Evolutionary conservation across 2,888 invertebrate species (phyloP), one percentile per base, ranked within the genome.

Genomic region (Luperina nickerlii): DNA sequence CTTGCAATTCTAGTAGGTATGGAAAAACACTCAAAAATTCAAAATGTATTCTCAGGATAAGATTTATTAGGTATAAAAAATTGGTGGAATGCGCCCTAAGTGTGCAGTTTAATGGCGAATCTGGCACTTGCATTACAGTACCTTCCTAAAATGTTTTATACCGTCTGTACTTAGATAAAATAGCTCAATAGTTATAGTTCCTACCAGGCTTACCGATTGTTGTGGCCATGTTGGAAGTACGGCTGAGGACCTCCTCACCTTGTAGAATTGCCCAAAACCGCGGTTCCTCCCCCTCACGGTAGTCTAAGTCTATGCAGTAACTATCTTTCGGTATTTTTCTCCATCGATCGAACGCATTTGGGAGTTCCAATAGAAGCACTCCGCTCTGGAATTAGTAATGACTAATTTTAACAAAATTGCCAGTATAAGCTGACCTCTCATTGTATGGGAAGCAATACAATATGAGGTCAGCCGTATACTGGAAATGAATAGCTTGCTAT

Each of bases 331-430:
- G 45, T 66, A 90, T 27, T 13, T 74, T 71, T 5, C 70, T 89
- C 91, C 90, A 92, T 57, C 90, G 85, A 0, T 84, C 15, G 70
- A 88, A 92, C 0, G 89, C 85, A 63, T 92, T 92, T 5, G 91
- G 92, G 15, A 82, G 65, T 69, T 92, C 92, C 27, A 92, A 51
- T 63, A 79, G 75, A 1, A 92, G 51, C 1, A 76, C 71, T 20
- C 90, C 88, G 65, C 74, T 85, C 92, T 92, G 86, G 27, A 90
- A 90, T 70, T 60, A 62, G 75, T 45, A 75, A 79, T 11, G 7
- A 63, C 5, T 60, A 8, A 2, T 62, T 48, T 7, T 32, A 73
- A 24, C 4, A 38, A 38, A 24, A 57, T 24, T 57, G 3, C 11
- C 54, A 24, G 54, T 20, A 60, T 60, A 11, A 60, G 4, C n/a